Percentiles rank a stretch among this genome's conserved stretches.
phyloP scores from a whole-genome alignment of 1,140 invertebrate genomes.

The Solen grandis region DNA sequence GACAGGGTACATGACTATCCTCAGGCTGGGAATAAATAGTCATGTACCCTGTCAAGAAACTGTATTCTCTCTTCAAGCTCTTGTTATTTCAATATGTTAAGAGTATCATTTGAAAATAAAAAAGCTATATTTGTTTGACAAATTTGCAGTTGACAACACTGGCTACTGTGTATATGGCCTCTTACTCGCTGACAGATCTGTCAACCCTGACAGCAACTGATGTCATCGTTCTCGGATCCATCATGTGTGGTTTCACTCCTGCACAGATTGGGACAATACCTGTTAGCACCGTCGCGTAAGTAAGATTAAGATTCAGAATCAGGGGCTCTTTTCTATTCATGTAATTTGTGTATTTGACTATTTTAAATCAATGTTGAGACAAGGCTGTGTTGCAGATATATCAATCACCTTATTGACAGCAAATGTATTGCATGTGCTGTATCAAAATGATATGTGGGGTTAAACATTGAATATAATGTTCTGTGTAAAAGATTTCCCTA shows the following conservation, averaged over 20 bases:
- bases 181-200: background rate
- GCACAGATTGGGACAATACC: background rate
- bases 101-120: too few species aligned
- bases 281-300: background rate
- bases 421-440: background rate
- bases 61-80: too few species aligned
- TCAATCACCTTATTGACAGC: background rate
- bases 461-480: background rate
- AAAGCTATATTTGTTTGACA: too few species aligned
- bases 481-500: background rate
- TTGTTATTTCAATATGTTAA: too few species aligned
- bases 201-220: background rate
- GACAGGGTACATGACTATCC: too few species aligned
- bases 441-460: background rate
- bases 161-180: background rate
- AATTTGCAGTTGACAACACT: slow-evolving; percentile 13
- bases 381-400: background rate
- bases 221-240: slow-evolving; percentile 6
- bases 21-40: too few species aligned
- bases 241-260: slow-evolving; percentile 16
- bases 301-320: background rate
- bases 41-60: too few species aligned
- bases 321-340: too few species aligned
- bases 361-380: background rate
- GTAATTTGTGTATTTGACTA: background rate